Base-by-base conservation (phyloP, 2,113 vertebrate species). In the Pionites leucogaster region DNA sequence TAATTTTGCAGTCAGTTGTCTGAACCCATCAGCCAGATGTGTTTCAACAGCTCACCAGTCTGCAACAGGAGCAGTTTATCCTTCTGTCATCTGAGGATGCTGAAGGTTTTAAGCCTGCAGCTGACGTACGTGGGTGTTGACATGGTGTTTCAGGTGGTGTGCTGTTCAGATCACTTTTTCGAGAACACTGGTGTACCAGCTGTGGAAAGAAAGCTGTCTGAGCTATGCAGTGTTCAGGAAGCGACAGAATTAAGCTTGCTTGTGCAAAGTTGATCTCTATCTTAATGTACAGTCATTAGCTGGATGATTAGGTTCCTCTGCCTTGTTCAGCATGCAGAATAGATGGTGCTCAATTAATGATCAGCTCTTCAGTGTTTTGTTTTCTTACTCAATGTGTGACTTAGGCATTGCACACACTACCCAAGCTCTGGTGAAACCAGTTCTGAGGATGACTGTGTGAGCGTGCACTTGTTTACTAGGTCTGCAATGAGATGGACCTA, bases 241-340 rank as follows among this genome's bases (percentile, higher is more conserved):
- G 62, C 28, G 74, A 41, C 69, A 86, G 72, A 59, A 47, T 89
- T 83, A 52, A 83, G 68, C 80, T 88, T 86, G 14, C 50, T 94
- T 1, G 4, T 57, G 59, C 49, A 22, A 53, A 25, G 31, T 59
- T 70, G 70, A 65, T 86, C 33, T 90, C 41, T 74, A 13, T 77
- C 71, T 81, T 87, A 42, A 86, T 82, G 35, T 62, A 27, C 67
- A 49, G 0, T 89, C 17, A 2, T 93, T 82, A 93, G 20, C 52
- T 84, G 94, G 33, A 18, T 92, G 57, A 95, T 92, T 82, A 65
- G 84, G 72, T 76, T 72, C 65, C 81, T 39, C 69, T 64, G 42
- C 59, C 69, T 83, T 72, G 44, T 90, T 95, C 71, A 82, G 79
- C 52, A 25, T 92, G 79, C 24, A 17, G 68, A 92, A 72, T 92